Evolutionary conservation across 1,140 invertebrate species (phyloP).

Genomic region (Drosophila leontia): DNA sequence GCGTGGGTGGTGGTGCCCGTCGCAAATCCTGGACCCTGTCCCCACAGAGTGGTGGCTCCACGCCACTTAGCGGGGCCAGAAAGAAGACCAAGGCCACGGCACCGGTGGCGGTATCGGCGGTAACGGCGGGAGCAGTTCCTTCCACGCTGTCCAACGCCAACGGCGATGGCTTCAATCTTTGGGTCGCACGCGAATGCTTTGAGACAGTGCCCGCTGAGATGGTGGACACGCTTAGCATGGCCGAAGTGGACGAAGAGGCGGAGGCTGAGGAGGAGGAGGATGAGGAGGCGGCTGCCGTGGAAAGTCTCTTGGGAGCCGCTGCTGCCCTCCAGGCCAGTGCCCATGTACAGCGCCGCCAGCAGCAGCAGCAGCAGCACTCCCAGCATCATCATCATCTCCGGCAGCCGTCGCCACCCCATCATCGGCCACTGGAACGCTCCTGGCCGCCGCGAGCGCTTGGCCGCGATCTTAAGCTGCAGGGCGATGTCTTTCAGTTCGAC

Average conservation of each 20-base stretch:
- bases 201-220: constrained; percentile 81
- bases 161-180: constrained; percentile 74
- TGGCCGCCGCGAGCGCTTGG: constrained; percentile 86
- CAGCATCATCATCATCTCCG: constrained; percentile 85
- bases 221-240: constrained; percentile 65
- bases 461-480: constrained; percentile 85
- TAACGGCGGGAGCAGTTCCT: not conserved
- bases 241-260: constrained; percentile 67
- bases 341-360: constrained; percentile 58
- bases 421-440: constrained; percentile 87
- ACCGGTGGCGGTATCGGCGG: not conserved
- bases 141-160: constrained; percentile 41
- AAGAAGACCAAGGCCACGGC: constrained; percentile 57
- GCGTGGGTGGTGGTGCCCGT: constrained; percentile 71
- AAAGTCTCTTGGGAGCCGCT: constrained; percentile 73
- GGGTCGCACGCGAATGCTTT: constrained; percentile 82
- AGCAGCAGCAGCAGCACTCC: constrained; percentile 46
- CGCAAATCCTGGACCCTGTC: constrained; percentile 82
- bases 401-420: constrained; percentile 78
- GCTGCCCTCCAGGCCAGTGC: constrained; percentile 70
- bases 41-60: constrained; percentile 67
- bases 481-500: constrained; percentile 90
- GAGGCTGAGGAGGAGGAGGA: constrained; percentile 39
- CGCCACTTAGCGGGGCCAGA: constrained; percentile 64
- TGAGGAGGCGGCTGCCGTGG: constrained; percentile 74